Evolutionary conservation across 2,888 invertebrate genomes (phyloP), one percentile per base, ranked within the genome.

Genomic region (Melieria omissa): DNA sequence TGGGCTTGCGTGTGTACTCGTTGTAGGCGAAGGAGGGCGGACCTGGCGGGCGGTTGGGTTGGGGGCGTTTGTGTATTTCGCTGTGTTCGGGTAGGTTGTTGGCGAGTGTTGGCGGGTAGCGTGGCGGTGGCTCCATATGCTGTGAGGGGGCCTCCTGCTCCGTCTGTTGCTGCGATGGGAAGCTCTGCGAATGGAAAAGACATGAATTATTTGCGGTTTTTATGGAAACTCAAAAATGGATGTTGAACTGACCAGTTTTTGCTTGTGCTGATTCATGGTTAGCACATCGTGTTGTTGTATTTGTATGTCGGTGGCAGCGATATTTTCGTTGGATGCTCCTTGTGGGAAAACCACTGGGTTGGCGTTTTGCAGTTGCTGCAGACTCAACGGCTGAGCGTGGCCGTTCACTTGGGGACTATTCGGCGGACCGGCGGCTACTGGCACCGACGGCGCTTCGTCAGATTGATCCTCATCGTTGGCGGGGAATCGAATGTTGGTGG

Each of bases 401-500:
- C 86, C 87, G 76, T 86, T 86, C 0, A 86, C 82, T 57, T 81
- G 80, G n/a, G 81, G 79, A 3, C 78, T 78, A 4, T 76, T 73
- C 0, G 83, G 83, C 3, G 83, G 81, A 9, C 79, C 80, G 3
- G 79, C 74, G 9, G 76, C 68, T 0, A 77, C 72, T 4, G 79
- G 75, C 5, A 78, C 69, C 0, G 83, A 76, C 0, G 80, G 52
- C 10, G 77, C 70, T 70, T 83, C 83, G 1, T 73, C 64, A 0
- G 78, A 76, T 60, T 83, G 83, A 5, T 82, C 82, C 6, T 83
- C 83, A 14, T 82, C 82, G 71, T 79, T 81, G 1, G 79, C 81
- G 0, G 87, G 87, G 67, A 87, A 87, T 0, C 87, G 85, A 67
- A 87, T 86, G 72, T 85, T 87, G 52, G 83, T 85, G 14, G 86